Evolutionary conservation across 23 tunicate species (phyloP), one percentile per base, ranked within the genome.

Genomic region (Halocynthia aurantium): DNA sequence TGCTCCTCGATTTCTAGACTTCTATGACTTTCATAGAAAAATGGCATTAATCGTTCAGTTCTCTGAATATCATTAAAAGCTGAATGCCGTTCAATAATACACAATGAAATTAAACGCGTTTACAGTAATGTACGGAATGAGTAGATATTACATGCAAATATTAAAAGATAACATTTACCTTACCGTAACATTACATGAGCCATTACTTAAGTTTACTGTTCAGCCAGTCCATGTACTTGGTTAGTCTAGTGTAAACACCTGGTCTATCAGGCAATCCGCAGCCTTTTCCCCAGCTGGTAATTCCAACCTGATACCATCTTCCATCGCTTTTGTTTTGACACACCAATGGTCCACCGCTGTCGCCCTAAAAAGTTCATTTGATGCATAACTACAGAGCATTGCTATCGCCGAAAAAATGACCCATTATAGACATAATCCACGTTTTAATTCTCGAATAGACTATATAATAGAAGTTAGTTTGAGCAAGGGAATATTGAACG

Each of bases 271-370:
- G 78, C 22, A 74, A 49, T 53, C 78, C 78, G 56, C 78, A 74
- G 19, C 78, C 78, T 54, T 56, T 74, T 53, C 78, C 78, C 78
- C 78, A 74, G 21, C 78, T 74, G 8, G 78, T 74, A n/a, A 74
- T 50, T 18, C 78, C 78, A 54, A 74, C 78, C 57, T 74, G 60
- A 13, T 50, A 51, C 78, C 78, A 74, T 54, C 65, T 74, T 1
- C 78, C 51, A 54, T 74, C 78, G 55, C 57, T 6, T 54, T 62
- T 62, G 57, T 74, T 20, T 18, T 74, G 78, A 18, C 78, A 74
- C 20, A 74, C 78, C 21, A 74, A 18, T 10, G 78, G 78, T 10
- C 78, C 78, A 6, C 78, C 78, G 4, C 78, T 74, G 40, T 74
- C 78, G 8, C 78, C 78, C 78, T 74, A 50, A 74, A 44, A 13